These are phyloP conservation scores for Polyergus mexicanus DNA, from an alignment of 1,140 invertebrate species.

Conservation along the genomic window DNA sequence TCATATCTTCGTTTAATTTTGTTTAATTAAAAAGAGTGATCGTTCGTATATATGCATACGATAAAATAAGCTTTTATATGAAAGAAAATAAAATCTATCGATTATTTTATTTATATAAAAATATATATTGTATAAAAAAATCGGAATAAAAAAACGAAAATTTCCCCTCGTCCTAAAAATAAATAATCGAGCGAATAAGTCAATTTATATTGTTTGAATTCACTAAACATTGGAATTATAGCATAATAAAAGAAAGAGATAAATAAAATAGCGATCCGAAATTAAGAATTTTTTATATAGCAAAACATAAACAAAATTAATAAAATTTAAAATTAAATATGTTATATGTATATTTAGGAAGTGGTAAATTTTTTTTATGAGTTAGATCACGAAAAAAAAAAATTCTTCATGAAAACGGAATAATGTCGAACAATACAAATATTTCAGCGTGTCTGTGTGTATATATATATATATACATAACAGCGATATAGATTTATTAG, in stretches of 20 bases:
- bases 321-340: conserved; percentile 2
- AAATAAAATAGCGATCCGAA: conserved; percentile 10
- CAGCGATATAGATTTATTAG: neutral
- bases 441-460: neutral
- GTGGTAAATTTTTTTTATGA: neutral
- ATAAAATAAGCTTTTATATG: conserved; percentile 11
- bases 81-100: neutral
- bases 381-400: neutral
- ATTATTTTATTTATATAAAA: conserved; percentile 21
- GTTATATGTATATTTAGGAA: neutral
- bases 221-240: conserved; percentile 22
- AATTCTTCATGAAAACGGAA: neutral
- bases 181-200: neutral
- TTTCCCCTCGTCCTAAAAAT: too few species aligned
- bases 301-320: conserved; percentile 1
- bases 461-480: neutral
- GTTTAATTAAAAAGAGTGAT: conserved; percentile 43
- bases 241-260: neutral
- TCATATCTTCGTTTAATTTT: conserved; percentile 27
- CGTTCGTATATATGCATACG: neutral
- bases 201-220: neutral
- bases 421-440: neutral
- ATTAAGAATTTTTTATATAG: neutral
- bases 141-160: neutral
- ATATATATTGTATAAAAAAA: neutral